Evolutionary conservation across 2,888 invertebrate species (phyloP), one percentile per base, ranked within the genome.

Genomic region (Eristalis tenax): DNA sequence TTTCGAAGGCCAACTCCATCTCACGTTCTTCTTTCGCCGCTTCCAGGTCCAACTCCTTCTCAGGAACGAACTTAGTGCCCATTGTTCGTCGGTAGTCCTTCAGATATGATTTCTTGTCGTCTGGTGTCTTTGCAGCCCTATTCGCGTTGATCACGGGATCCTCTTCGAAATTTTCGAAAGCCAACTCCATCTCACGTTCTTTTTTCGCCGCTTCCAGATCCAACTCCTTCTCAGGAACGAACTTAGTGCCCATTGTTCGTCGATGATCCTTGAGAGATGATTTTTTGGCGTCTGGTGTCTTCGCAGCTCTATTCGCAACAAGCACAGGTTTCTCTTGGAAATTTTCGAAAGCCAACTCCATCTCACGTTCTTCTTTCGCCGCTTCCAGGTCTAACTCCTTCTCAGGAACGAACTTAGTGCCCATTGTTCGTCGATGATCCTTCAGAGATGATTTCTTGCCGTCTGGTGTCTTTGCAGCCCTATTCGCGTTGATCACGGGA

Each of bases 231-330:
- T 65, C 56, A 2, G 70, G 11, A 0, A 65, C 43, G 11, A 66
- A 50, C 1, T 40, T 59, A 1, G 28, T 80, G 3, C 80, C 83
- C 64, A 88, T 69, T 0, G 80, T 83, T 43, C 70, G 69, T 23
- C 87, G 61, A 2, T 73, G 32, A 22, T 73, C 69, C 35, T 71
- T 73, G 0, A 11, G 13, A 13, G 69, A 0, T 0, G 8, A 3
- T n/a, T 87, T 83, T 0, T 22, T 43, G 0, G 56, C n/a, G n/a
- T 73, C 73, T 11, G 87, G 87, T 10, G 88, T 88, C 18, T 66
- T 40, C 1, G 32, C 64, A 4, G 10, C 13, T 35, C 63, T 64
- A 11, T 68, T 35, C 4, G 23, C 10, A 0, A 59, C 10, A 8
- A 8, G 6, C 32, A 32, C 32, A 32, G 32, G 32, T 10, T 32